Base-by-base conservation (phyloP, 2,888 invertebrate genomes). In the Pristionchus mayeri region DNA sequence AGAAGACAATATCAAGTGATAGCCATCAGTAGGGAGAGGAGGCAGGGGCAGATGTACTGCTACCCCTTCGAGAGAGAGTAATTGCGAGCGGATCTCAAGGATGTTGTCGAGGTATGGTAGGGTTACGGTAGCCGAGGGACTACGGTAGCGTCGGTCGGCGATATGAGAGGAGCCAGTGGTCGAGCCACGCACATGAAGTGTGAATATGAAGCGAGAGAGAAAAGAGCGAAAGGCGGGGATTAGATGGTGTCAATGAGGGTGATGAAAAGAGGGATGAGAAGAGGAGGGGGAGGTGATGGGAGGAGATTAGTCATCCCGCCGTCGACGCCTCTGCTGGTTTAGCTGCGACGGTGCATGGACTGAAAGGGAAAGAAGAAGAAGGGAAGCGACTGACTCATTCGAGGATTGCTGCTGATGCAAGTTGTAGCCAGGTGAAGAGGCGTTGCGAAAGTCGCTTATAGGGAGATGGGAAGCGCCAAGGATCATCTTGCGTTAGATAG, bases 181-280 rank as follows among this genome's bases (percentile, higher is more conserved):
- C 16, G 54, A 40, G n/a, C 21, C 24, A 40, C 24, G 40, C 6
- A 30, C 16, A 44, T 71, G 71, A 34, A 44, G 71, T 71, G 71
- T 40, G 71, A 71, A 71, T 67, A 60, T 63, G 63, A 63, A 63
- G 30, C 63, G 30, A n/a, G 27, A 67, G 63, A 71, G 71, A 71
- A 44, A 40, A 6, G 40, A 24, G 6, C n/a, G 40, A 71, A 40
- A 24, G 71, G 63, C 30, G 63, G 40, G 40, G 40, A 71, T 71
- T 71, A 71, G 71, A 44, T 40, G 71, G 71, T 71, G 71, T 71
- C 71, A 71, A 71, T 71, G 71, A 71, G 71, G 71, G 71, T 40
- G 71, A 71, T 40, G 40, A 44, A 71, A 44, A 71, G 71, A 21
- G 67, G 24, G n/a, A 4, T 13, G 24, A n/a, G 37, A 21, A 67